Percentiles rank a stretch among this genome's conserved stretches.
These are phyloP conservation scores for Anorthoa munda DNA, from an alignment of 2,888 invertebrate genomes.

Conservation along the genomic window DNA sequence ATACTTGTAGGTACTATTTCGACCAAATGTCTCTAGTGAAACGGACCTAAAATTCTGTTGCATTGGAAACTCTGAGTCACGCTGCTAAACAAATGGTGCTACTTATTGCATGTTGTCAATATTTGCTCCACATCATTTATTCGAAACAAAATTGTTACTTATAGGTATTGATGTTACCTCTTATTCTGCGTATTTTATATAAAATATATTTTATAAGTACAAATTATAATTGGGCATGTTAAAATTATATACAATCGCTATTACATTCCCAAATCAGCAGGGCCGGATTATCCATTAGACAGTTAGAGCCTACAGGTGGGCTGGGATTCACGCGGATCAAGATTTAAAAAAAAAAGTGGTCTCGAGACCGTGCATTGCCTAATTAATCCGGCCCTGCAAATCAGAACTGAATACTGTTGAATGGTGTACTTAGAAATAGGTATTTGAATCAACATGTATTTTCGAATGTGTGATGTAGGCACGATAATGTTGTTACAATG, in stretches of 20 bases:
- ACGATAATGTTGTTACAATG: constrained; percentile 34
- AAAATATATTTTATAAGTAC: constrained; percentile 47
- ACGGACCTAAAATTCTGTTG: constrained; percentile 53
- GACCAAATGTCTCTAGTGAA: constrained; percentile 39
- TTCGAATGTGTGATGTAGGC: constrained; percentile 44
- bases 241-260: constrained; percentile 71
- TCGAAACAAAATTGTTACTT: constrained; percentile 47
- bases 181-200: constrained; percentile 50
- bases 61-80: constrained; percentile 51
- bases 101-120: constrained; percentile 52
- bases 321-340: too few relatives aligned
- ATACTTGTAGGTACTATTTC: constrained; percentile 38
- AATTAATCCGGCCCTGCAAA: too few relatives aligned
- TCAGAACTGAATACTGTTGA: constrained; percentile 66
- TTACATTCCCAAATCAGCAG: constrained; percentile 81
- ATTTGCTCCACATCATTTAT: constrained; percentile 48
- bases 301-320: too few relatives aligned
- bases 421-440: constrained; percentile 54
- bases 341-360: too few relatives aligned
- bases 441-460: constrained; percentile 56
- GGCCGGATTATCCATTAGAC: too few relatives aligned
- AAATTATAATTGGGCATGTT: constrained; percentile 54
- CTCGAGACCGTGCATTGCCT: too few relatives aligned
- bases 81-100: constrained; percentile 68
- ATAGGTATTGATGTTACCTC: constrained; percentile 35